Evolutionary conservation across 2,888 invertebrate species (phyloP), one percentile per base, ranked within the genome.

Genomic region (Cybosia mesomella): DNA sequence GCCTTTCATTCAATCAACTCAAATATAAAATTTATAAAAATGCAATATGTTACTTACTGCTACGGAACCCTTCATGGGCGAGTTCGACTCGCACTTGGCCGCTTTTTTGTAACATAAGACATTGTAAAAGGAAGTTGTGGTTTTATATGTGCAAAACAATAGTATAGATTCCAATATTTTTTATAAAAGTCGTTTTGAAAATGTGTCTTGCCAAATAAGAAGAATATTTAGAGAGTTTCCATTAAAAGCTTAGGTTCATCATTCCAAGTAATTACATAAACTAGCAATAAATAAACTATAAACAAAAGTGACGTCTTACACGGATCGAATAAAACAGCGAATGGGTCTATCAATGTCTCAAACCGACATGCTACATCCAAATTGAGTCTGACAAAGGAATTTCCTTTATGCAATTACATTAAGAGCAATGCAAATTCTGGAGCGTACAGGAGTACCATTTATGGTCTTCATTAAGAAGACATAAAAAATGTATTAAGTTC

Each of bases 401-500:
- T 76, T 81, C 77, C 72, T 77, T 75, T 83, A 76, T 78, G 83
- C 82, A 87, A 87, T 88, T 86, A 85, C 84, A 82, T 85, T 85
- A 82, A 81, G 72, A 86, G 90, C 89, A 88, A 91, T 92, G 90
- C 87, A 92, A 87, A 92, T 91, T 90, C 92, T 91, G 92, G 89
- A 91, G 87, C 89, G 88, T 81, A 82, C 85, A 77, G 75, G 67
- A 77, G 70, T 68, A 67, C 93, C 92, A 73, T 90, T 85, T 92
- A 92, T 85, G 94, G 94, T 79, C 89, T 88, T 94, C 92, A 93
- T 94, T 94, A 94, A 88, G 86, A 84, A 79, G 68, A 72, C 72
- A 85, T 79, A 87, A 92, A 90, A 92, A 92, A 89, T 72, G 83
- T 84, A 86, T 83, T 83, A 80, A 83, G 81, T 79, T 84, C 82